Evolutionary conservation across 2,797 vertebrate genomes (phyloP), one percentile per base, ranked within the genome.

Genomic region (Rallus crepitans): DNA sequence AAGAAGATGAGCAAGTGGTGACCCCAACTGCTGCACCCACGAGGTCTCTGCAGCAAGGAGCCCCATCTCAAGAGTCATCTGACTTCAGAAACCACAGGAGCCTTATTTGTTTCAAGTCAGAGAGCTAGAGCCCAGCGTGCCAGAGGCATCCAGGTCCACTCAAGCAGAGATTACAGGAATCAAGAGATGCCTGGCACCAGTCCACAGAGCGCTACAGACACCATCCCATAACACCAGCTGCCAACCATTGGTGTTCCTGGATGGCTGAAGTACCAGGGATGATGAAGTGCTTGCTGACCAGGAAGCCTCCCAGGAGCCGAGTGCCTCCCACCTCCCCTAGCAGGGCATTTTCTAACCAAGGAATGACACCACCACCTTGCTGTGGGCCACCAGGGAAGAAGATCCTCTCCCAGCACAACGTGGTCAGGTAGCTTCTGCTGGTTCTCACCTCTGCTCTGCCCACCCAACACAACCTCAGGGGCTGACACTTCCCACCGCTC

Each of bases 91-190:
- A 52, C 69, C 14, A 21, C 6, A 35, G 39, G 52, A 93, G 76
- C 59, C 56, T 82, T 63, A 72, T 69, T 96, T 82, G 60, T 91
- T 89, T 93, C 71, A 80, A 94, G 82, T 56, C 80, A 35, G 16
- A 72, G 83, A 16, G n/a, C 37, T 52, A 89, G 82, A 92, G 82
- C 73, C 86, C 71, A 80, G 27, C 75, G 47, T 37, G 76, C 83
- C 82, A 40, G 53, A 95, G 90, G 73, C 72, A 95, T 95, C 84
- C 42, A 77, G 82, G 90, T 89, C 94, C 75, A 82, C 94, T 95
- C 94, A 84, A 87, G 90, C 82, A 94, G 83, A 94, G 93, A 96
- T 95, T 90, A 96, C 75, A 85, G 84, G 80, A 95, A 82, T 93
- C 89, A 96, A 96, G 93, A 96, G 89, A 90, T 91, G 71, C 61